A percentile compares a stretch with the other conserved stretches of the same genome.
These are phyloP conservation scores for Acipenser ruthenus DNA, from an alignment of 2,797 vertebrate genomes.

Conservation along the genomic window DNA sequence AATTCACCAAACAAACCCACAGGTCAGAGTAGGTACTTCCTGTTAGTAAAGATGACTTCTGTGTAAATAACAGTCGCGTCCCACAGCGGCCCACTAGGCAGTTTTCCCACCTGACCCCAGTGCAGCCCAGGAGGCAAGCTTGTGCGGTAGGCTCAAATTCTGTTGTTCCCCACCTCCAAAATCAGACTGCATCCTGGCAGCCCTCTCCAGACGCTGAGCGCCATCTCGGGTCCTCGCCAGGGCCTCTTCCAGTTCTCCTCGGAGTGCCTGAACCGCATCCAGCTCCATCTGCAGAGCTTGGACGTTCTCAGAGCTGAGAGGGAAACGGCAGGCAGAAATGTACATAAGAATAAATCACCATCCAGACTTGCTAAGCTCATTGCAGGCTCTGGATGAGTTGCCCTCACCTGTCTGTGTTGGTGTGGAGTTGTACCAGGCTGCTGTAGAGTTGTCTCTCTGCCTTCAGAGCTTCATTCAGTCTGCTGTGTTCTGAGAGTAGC, in stretches of 20 bases:
- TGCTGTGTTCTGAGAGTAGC: conserved; percentile 71
- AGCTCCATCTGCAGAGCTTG: conserved; percentile 74
- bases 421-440: conserved; percentile 69
- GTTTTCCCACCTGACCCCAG: conserved; percentile 46
- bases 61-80: neutral
- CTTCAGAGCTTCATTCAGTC: conserved; percentile 78
- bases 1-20: conserved; percentile 37
- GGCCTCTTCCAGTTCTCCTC: conserved; percentile 79
- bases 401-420: conserved; percentile 67
- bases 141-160: conserved; percentile 67
- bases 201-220: conserved; percentile 67
- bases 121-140: conserved; percentile 70
- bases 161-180: conserved; percentile 89
- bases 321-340: conserved; percentile 11
- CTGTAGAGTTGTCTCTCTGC: conserved; percentile 81
- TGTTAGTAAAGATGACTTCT: conserved; percentile 43
- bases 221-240: conserved; percentile 73
- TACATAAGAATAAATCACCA: neutral
- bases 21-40: conserved; percentile 40
- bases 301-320: conserved; percentile 61
- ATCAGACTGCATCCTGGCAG: conserved; percentile 51
- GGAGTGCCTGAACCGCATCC: conserved; percentile 75
- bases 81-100: conserved; percentile 44
- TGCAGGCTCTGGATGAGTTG: too few species aligned
- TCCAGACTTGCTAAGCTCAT: too few species aligned